Base-by-base conservation (phyloP, 2,888 invertebrate genomes). In the Sphinx pinastri region DNA sequence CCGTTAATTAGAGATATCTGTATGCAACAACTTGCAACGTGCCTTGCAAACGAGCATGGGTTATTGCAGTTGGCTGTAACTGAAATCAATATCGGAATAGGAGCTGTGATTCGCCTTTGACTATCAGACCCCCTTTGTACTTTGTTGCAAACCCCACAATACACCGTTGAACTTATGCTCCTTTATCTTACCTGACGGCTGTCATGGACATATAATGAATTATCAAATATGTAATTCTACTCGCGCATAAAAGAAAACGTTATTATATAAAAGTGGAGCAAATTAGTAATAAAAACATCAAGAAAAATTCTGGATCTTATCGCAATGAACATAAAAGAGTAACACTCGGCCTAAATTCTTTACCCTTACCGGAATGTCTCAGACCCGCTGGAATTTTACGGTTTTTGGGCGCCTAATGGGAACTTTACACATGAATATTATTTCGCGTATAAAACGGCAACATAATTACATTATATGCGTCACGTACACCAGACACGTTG, bases 1-100 rank as follows among this genome's bases (percentile, higher is more conserved):
- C 82, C 85, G 81, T 82, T 88, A 88, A 90, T 89, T 91, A 85
- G 77, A 85, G 84, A 87, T 88, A 85, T 84, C 84, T 87, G 88
- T 87, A 87, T 82, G 85, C 78, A 81, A 82, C 81, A 82, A 81
- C 79, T 83, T 82, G 81, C 81, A 85, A 84, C 63, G 63, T 81
- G 80, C 76, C 74, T 79, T 73, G 76, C 76, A 79, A 84, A 79
- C 81, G 76, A 78, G 80, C 79, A 84, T 86, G 73, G 82, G 80
- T 84, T 87, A 87, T 86, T 88, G 85, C 79, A 77, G 75, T 84
- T 49, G 73, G 81, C 77, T 75, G 75, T 77, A 73, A 60, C 45
- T 74, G 72, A 75, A 81, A 81, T 81, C 83, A 81, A 83, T 86
- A 87, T 84, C 80, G 82, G 78, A 84, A 83, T 78, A 76, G 76